Conservation (phyloP, 2,888 invertebrate species). For the Scaptodrosophila latifasciaeformis region DNA sequence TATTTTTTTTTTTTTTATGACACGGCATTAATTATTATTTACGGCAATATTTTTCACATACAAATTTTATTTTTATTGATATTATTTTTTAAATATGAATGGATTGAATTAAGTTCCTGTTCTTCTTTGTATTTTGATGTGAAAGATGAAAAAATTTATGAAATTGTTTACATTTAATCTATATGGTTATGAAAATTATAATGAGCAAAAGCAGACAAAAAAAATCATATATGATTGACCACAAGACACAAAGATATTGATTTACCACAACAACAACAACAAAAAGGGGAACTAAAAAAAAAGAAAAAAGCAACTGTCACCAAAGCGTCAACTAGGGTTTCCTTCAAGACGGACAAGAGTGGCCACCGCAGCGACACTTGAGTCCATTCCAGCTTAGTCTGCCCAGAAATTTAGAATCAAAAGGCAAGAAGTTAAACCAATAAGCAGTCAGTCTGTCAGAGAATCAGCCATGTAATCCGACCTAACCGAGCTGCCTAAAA, state of each 20-base stretch:
- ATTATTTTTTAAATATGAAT: constrained; percentile 9
- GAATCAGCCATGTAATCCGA: constrained; percentile 38
- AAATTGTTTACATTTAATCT: not conserved
- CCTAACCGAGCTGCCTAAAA: constrained; percentile 37
- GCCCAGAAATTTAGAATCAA: not conserved
- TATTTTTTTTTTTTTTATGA: constrained; percentile 7
- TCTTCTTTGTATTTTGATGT: too few species aligned
- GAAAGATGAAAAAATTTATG: not conserved
- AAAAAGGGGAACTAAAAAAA: constrained; percentile 9
- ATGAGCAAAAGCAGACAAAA: not conserved
- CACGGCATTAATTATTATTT: constrained; percentile 62
- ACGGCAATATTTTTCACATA: constrained; percentile 46
- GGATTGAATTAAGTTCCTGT: too few species aligned
- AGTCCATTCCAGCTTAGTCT: constrained; percentile 9
- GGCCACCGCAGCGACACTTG: constrained; percentile 34
- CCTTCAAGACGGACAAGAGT: constrained; percentile 10
- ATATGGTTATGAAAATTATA: not conserved
- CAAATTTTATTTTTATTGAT: constrained; percentile 34
- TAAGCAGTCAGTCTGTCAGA: constrained; percentile 51
- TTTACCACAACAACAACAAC: constrained; percentile 31
- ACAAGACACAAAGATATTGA: constrained; percentile 31
- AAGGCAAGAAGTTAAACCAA: constrained; percentile 31
- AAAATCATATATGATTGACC: constrained; percentile 25
- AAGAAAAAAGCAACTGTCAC: constrained; percentile 34
- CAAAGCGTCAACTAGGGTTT: constrained; percentile 30